Evolutionary conservation across 2,797 vertebrate genomes (phyloP), one percentile per base, ranked within the genome.

Genomic region (Loris lydekkerianus): DNA sequence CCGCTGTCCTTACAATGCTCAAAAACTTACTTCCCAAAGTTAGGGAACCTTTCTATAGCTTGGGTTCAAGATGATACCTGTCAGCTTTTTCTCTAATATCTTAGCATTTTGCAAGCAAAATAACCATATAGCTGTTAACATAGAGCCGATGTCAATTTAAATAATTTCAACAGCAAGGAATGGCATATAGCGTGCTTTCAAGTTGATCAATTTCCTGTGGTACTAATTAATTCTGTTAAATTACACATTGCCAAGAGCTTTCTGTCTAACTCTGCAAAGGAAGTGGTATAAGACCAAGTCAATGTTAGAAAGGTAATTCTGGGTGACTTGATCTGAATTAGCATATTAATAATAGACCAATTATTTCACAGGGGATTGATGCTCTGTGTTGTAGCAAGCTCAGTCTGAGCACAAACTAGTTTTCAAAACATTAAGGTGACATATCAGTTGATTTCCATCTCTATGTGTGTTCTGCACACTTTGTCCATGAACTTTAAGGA

Each of bases 161-260:
- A 91, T 86, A 87, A 70, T 43, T 56, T 46, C 78, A 25, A 58
- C 31, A 53, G 43, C 77, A 88, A 17, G 23, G 60, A 85, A 72
- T 5, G 20, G 17, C 78, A 65, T 58, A 78, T 94, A 88, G 94
- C 53, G 11, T 29, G 58, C 77, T 88, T 90, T 75, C 60, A 84
- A 86, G 81, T 6, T 63, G 89, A 94, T 91, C 93, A 65, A 31
- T 89, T 65, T 65, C 76, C 86, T 67, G 49, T 60, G 87, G 43
- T 72, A 49, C 92, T 96, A 95, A 94, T 96, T 92, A 95, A 96
- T 93, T 93, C 78, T 82, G 82, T 86, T 78, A 86, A 89, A 91
- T 86, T 83, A 87, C 56, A 80, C 69, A 77, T 56, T 65, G 84
- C 83, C 63, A 58, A 23, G n/a, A 94, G 76, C 82, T 85, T 78